These are phyloP conservation scores for Diloba caeruleocephala DNA, from an alignment of 2,888 invertebrate species.

Conservation along the genomic window DNA sequence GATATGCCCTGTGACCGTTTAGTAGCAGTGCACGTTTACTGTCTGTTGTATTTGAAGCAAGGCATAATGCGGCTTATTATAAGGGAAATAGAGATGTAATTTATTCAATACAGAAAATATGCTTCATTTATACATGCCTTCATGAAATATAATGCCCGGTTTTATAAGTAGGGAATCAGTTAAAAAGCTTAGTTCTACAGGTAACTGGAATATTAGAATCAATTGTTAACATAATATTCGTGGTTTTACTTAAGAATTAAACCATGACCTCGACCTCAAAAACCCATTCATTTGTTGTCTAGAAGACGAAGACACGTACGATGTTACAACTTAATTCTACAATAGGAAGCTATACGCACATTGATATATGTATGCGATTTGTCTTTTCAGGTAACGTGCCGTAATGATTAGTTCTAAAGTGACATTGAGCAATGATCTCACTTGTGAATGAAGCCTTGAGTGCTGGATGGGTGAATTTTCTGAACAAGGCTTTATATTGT, in stretches of 20 bases:
- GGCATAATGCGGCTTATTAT: no score
- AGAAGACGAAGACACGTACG: conserved; percentile 30
- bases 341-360: conserved; percentile 45
- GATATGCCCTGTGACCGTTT: no score
- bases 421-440: conserved; percentile 74
- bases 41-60: no score
- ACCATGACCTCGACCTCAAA: conserved; percentile 50
- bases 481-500: conserved; percentile 67
- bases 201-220: conserved; percentile 17
- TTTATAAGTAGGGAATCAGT: no score
- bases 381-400: conserved; percentile 61
- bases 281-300: conserved; percentile 26
- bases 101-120: no score
- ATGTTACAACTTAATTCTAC: conserved; percentile 41
- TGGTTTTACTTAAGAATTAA: conserved; percentile 26
- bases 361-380: conserved; percentile 55
- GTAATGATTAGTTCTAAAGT: conserved; percentile 66
- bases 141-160: no score
- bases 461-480: conserved; percentile 60
- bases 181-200: conserved; percentile 11
- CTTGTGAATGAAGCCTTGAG: conserved; percentile 69
- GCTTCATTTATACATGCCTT: no score
- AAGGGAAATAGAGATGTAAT: no score
- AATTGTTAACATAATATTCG: conserved; percentile 15
- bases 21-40: no score